Percentiles rank a stretch among this genome's conserved stretches.
Conservation (phyloP, 2,888 invertebrate genomes). For the Xanthostigma xanthostigma region DNA sequence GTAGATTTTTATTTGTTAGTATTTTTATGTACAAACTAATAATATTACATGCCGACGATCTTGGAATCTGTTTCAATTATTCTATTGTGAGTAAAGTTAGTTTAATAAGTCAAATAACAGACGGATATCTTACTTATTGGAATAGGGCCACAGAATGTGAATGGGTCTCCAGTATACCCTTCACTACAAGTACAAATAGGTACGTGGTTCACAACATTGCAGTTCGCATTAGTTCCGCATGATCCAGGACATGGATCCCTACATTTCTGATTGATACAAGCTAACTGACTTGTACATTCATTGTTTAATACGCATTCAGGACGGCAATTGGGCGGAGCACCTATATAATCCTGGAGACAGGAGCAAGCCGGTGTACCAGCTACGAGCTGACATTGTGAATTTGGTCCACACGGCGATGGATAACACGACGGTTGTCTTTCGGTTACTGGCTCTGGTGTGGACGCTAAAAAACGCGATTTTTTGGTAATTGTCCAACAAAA, state of each 20-base stretch:
- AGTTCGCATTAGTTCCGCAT: constrained; percentile 64
- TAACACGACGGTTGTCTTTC: constrained; percentile 59
- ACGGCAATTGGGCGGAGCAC: constrained; percentile 63
- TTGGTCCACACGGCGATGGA: constrained; percentile 74
- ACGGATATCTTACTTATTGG: constrained; percentile 24
- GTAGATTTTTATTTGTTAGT: too few species aligned
- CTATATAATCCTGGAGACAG: constrained; percentile 61
- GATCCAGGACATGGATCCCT: constrained; percentile 72
- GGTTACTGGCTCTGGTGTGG: constrained; percentile 24
- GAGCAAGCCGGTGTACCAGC: constrained; percentile 63
- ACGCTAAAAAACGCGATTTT: too few species aligned
- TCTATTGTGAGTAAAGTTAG: too few species aligned
- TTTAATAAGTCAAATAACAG: constrained; percentile 5
- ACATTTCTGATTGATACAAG: constrained; percentile 66
- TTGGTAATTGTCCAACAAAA: too few species aligned
- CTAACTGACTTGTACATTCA: constrained; percentile 61
- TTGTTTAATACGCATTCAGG: constrained; percentile 68
- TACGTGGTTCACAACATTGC: constrained; percentile 63
- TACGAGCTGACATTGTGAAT: constrained; percentile 62
- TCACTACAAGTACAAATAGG: constrained; percentile 67
- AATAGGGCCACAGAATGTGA: constrained; percentile 50
- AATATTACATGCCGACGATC: too few species aligned
- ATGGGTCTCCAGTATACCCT: constrained; percentile 68
- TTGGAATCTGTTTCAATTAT: too few species aligned
- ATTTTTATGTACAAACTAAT: too few species aligned